Conservation (phyloP, 2,888 invertebrate species). For the Linyphia triangularis region DNA sequence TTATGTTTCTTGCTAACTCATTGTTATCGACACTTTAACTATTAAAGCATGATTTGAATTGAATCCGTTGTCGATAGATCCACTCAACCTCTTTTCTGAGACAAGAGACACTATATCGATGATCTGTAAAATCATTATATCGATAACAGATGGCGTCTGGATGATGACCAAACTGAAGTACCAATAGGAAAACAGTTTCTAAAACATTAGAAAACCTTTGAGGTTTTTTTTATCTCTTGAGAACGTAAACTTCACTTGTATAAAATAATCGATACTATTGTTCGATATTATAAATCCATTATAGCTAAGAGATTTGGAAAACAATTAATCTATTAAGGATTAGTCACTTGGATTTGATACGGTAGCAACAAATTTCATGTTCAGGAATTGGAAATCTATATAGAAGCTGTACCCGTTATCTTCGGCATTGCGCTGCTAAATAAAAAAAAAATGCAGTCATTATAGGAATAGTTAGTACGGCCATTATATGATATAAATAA, state of each 20-base stretch:
- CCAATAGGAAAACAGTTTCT: not conserved
- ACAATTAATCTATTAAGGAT: not conserved
- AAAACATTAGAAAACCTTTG: not conserved
- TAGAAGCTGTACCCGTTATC: too few relatives aligned
- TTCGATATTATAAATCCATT: not conserved
- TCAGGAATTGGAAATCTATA: not conserved
- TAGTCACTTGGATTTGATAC: too few relatives aligned
- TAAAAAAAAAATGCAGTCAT: too few relatives aligned
- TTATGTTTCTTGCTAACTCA: too few relatives aligned
- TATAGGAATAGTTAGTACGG: too few relatives aligned
- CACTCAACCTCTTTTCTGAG: not conserved
- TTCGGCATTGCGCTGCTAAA: too few relatives aligned
- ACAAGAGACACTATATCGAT: slow-evolving; percentile 9
- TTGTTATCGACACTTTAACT: not conserved
- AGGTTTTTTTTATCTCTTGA: not conserved
- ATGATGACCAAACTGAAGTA: not conserved
- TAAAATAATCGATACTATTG: not conserved
- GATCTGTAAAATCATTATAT: slow-evolving; percentile 19
- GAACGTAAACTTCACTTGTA: not conserved
- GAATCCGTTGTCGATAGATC: not conserved
- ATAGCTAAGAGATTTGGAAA: not conserved
- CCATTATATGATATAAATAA: too few relatives aligned
- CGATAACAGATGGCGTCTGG: slow-evolving; percentile 4
- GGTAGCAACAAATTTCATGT: not conserved
- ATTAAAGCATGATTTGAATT: not conserved